Conservation (phyloP, 2,888 invertebrate species). For the Brachycybe producta region DNA sequence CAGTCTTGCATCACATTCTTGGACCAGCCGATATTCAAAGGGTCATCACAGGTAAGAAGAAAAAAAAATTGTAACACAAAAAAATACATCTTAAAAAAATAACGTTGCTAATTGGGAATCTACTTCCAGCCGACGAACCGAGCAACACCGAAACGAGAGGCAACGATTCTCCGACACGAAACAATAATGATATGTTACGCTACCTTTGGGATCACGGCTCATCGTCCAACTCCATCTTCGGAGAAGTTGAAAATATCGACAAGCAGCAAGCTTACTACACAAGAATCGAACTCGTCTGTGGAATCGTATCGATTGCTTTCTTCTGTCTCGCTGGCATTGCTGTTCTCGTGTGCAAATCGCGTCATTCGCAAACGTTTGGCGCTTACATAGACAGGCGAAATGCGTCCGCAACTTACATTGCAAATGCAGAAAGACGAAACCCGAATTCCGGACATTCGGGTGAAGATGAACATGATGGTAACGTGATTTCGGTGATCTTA, state of each 20-base stretch:
- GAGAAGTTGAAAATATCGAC: neutral
- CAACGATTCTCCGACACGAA: too few species aligned
- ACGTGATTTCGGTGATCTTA: too few species aligned
- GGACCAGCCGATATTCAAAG: slow-evolving; percentile 2
- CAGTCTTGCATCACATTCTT: neutral
- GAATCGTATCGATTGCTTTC: slow-evolving; percentile 9
- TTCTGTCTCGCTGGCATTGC: slow-evolving; percentile 14
- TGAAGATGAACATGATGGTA: too few species aligned
- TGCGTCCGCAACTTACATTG: too few species aligned
- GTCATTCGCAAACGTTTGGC: too few species aligned
- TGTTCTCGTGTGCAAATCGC: slow-evolving; percentile 9
- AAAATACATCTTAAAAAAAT: neutral
- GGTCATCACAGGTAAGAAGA: slow-evolving; percentile 1
- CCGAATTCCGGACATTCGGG: too few species aligned
- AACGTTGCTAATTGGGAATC: neutral
- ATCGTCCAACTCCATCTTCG: neutral
- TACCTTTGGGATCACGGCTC: neutral
- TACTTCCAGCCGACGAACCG: slow-evolving; percentile 9
- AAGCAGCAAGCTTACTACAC: slow-evolving; percentile 9
- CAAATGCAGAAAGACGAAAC: too few species aligned
- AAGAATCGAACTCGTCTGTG: slow-evolving; percentile 13
- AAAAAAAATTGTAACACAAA: neutral
- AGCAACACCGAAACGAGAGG: too few species aligned
- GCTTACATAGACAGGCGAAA: neutral
- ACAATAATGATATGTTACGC: slow-evolving; percentile 1